phyloP scores from a whole-genome alignment of 2,888 invertebrate species.

The Tetheella fluctuosa region DNA sequence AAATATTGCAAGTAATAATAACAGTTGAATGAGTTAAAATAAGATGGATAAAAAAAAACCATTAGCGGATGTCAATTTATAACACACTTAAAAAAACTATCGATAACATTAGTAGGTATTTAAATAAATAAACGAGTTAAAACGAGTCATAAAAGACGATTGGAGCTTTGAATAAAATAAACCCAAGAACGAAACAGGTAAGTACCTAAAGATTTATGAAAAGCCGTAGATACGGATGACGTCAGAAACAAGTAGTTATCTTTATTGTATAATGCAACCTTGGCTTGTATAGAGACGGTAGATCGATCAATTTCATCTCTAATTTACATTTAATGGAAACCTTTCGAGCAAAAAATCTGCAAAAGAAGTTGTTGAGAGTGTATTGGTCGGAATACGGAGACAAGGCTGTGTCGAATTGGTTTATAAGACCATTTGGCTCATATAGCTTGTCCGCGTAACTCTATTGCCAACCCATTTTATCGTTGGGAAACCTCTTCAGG shows the following conservation, averaged over 20 bases:
- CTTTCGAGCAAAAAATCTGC: conserved; percentile 49
- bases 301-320: conserved; percentile 60
- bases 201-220: conserved; percentile 25
- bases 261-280: conserved; percentile 46
- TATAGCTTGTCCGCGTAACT: conserved; percentile 27
- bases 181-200: conserved; percentile 23
- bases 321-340: conserved; percentile 63
- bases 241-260: conserved; percentile 38
- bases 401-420: conserved; percentile 50
- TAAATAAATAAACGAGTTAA: conserved; percentile 32
- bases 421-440: conserved; percentile 25
- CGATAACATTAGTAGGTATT: conserved; percentile 34
- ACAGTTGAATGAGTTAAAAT: conserved; percentile 23
- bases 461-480: conserved; percentile 10
- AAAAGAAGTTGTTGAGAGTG: conserved; percentile 26
- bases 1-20: conserved; percentile 32
- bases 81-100: conserved; percentile 37
- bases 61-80: conserved; percentile 43
- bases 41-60: conserved; percentile 32
- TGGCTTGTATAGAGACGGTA: conserved; percentile 37
- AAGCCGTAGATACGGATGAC: conserved; percentile 33
- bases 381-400: conserved; percentile 34
- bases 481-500: background rate
- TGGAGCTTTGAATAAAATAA: conserved; percentile 27
- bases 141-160: conserved; percentile 32